A percentile compares a stretch with the other conserved stretches of the same genome.
phyloP scores from a whole-genome alignment of 1,140 invertebrate genomes.

The Diorhabda carinulata region DNA sequence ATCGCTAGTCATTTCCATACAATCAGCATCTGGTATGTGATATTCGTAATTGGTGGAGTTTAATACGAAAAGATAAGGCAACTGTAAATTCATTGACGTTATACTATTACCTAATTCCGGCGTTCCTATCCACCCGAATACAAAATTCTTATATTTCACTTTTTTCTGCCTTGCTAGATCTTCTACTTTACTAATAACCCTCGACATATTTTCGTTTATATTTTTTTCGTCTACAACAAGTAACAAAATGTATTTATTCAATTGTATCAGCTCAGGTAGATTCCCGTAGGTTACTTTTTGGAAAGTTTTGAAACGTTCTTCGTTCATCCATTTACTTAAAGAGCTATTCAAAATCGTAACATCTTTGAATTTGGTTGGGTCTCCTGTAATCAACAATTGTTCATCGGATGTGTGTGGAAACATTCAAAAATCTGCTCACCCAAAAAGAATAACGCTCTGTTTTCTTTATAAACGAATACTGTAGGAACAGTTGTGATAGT shows the following conservation, averaged over 20 bases:
- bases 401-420: not conserved
- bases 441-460: conserved; percentile 65
- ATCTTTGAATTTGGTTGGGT: not conserved
- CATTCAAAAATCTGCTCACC: conserved; percentile 49
- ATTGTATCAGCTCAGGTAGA: conserved; percentile 75
- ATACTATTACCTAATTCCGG: conserved; percentile 86
- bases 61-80: conserved; percentile 84
- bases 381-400: too few relatives aligned
- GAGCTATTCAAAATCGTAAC: conserved; percentile 57
- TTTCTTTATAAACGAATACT: conserved; percentile 84
- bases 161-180: conserved; percentile 72
- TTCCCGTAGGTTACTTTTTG: conserved; percentile 81
- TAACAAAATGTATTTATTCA: conserved; percentile 82
- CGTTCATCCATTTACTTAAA: conserved; percentile 81
- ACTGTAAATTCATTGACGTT: conserved; percentile 75
- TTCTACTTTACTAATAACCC: conserved; percentile 83
- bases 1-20: conserved; percentile 71
- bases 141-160: conserved; percentile 74
- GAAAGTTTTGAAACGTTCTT: conserved; percentile 87
- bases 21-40: conserved; percentile 82
- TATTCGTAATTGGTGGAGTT: conserved; percentile 88
- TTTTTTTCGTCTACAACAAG: conserved; percentile 87
- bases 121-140: conserved; percentile 89
- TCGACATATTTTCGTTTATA: conserved; percentile 75
- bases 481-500: conserved; percentile 61